Conservation (phyloP, 2,113 vertebrate species). For the Alligator mississippiensis region DNA sequence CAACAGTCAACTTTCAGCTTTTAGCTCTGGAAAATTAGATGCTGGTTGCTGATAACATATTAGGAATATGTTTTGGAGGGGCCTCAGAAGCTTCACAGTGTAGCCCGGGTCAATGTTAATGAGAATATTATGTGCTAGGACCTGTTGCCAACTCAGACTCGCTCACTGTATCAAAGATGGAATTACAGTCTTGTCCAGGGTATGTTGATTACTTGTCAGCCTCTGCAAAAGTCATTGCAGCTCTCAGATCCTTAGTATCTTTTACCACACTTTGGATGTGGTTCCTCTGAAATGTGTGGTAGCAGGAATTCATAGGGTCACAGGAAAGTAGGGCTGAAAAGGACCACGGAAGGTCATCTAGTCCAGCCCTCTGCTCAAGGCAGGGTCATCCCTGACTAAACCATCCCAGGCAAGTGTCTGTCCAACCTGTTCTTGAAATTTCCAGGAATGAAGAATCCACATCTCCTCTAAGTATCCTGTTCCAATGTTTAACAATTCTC, state of each 20-base stretch:
- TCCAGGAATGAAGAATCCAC: no score
- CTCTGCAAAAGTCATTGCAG: slow-evolving; percentile 18
- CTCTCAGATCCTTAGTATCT: not conserved
- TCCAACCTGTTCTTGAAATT: no score
- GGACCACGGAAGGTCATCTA: no score
- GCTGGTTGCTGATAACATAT: not conserved
- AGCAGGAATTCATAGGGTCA: not conserved
- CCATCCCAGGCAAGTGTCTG: no score
- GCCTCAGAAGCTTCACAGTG: not conserved
- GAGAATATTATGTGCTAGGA: not conserved
- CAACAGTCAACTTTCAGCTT: not conserved
- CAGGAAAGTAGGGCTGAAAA: no score
- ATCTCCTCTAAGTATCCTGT: no score
- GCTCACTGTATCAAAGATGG: slow-evolving; percentile 42
- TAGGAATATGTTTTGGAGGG: not conserved
- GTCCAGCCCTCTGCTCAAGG: no score
- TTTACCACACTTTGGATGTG: not conserved
- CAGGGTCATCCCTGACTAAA: no score
- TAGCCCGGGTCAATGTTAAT: not conserved
- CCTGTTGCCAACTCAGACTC: slow-evolving; percentile 11
- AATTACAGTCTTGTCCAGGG: not conserved
- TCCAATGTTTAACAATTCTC: no score
- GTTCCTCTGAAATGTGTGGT: not conserved
- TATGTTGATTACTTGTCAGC: not conserved
- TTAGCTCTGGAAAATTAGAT: not conserved